Conservation (phyloP, 1,140 invertebrate species). For the Macrocentrus cingulum region DNA sequence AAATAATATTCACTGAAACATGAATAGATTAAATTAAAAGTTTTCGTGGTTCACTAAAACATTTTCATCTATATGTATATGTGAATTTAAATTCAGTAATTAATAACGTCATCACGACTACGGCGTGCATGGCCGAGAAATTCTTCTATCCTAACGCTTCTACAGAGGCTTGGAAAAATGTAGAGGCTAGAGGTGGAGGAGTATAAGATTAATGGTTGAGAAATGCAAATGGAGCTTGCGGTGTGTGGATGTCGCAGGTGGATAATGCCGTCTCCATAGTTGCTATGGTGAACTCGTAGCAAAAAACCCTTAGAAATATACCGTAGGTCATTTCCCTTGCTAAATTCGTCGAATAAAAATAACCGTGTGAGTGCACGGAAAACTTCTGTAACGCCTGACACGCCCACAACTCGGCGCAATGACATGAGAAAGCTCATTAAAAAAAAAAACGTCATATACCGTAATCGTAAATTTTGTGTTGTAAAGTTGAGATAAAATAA, state of each 20-base stretch:
- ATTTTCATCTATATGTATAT: background rate
- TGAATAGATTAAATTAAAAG: background rate
- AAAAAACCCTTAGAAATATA: conserved; percentile 55
- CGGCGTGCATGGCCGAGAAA: conserved; percentile 11
- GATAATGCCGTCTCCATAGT: conserved; percentile 40
- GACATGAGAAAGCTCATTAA: background rate
- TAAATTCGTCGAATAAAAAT: conserved; percentile 51
- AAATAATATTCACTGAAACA: background rate
- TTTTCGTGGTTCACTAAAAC: background rate
- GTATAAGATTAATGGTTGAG: conserved; percentile 56
- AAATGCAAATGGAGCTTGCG: conserved; percentile 53
- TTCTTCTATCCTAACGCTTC: conserved; percentile 6
- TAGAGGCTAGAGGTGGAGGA: conserved; percentile 34
- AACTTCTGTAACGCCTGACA: conserved; percentile 15
- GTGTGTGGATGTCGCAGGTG: conserved; percentile 26
- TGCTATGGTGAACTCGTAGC: conserved; percentile 22
- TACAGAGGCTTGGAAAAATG: conserved; percentile 13
- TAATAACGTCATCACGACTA: conserved; percentile 9
- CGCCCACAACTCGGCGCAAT: conserved; percentile 3
- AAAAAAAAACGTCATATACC: background rate
- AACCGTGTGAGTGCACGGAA: conserved; percentile 33
- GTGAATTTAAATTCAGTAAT: conserved; percentile 19
- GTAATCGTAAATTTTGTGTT: no score
- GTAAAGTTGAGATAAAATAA: conserved; percentile 1
- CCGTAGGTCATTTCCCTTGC: conserved; percentile 55